Base-by-base conservation (phyloP, 2,888 invertebrate species). In the Pyrrhosoma nymphula region DNA sequence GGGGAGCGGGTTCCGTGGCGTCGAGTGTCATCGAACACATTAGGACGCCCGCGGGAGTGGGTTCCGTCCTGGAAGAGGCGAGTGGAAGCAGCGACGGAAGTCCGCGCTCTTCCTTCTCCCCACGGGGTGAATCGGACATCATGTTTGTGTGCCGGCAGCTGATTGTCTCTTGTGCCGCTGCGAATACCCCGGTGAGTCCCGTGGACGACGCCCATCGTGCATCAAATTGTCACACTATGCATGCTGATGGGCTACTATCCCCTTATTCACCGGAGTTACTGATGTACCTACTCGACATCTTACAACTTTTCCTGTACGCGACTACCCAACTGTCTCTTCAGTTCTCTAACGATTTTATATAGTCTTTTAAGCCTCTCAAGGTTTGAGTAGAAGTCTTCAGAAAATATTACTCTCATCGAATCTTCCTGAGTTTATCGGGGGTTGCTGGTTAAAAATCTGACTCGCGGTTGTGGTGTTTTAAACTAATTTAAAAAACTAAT, bases 141-240 rank as follows among this genome's bases (percentile, higher is more conserved):
- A 93, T 93, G 93, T 93, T 93, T 69, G 93, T 93, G 26, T 93
- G 93, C 93, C 63, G 93, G n/a, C 93, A 93, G 63, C 93, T 93
- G 93, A 93, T 93, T 55, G 93, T 93, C 30, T 75, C 93, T 47
- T 93, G 93, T n/a, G 75, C 93, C 6, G 60, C 91, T 35, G 91
- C 91, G 23, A 60, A 91, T 39, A 47, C 39, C 75, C 69, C 93
- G 93, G 93, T 93, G 69, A 93, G 93, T 93, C 47, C 69, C 91
- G 23, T 60, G 35, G 10, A 35, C 82, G 82, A 1, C 82, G 82
- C 35, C 69, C 82, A 23, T 30, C 69, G 18, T n/a, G 69, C 69
- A n/a, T n/a, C 10, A n/a, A 23, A 35, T 82, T 35, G 14, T 82
- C 82, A 82, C 69, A 18, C 20, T 14, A 20, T 60, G 60, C 60